Conservation (phyloP, 2,113 vertebrate genomes). For the Chroicocephalus ridibundus region DNA sequence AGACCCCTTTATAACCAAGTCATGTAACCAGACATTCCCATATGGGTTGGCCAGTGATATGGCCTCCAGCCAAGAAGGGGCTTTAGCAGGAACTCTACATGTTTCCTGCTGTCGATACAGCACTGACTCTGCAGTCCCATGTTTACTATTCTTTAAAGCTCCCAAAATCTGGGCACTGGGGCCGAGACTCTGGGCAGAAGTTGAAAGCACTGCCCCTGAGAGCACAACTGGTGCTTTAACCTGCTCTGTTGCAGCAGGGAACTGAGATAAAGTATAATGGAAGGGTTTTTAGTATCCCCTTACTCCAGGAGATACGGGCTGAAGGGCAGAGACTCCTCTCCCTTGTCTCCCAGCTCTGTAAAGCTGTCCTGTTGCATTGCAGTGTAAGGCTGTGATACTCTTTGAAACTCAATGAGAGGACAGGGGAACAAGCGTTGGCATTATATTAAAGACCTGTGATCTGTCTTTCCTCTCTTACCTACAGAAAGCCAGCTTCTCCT, state of each 20-base stretch:
- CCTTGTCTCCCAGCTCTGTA: neutral
- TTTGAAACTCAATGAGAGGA: neutral
- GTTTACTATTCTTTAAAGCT: neutral
- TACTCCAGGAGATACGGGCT: neutral
- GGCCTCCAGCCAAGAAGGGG: constrained; percentile 36
- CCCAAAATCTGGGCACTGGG: neutral
- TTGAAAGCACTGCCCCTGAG: neutral
- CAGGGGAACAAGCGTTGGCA: neutral
- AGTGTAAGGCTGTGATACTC: neutral
- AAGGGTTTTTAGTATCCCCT: constrained; percentile 6
- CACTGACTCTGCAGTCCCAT: neutral
- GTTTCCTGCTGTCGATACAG: constrained; percentile 16
- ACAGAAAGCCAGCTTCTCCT: neutral
- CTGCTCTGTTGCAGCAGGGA: neutral
- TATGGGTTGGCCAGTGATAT: neutral
- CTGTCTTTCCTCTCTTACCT: neutral
- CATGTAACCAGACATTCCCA: neutral
- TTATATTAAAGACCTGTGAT: neutral
- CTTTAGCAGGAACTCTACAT: constrained; percentile 1
- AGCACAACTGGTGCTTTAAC: neutral
- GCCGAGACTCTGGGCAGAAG: neutral
- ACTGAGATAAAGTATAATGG: neutral
- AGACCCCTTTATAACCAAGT: neutral
- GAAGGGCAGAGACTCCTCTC: neutral
- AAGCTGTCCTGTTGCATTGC: neutral